Evolutionary conservation across 2,113 vertebrate species (phyloP).

Genomic region (Pogona vitticeps): DNA sequence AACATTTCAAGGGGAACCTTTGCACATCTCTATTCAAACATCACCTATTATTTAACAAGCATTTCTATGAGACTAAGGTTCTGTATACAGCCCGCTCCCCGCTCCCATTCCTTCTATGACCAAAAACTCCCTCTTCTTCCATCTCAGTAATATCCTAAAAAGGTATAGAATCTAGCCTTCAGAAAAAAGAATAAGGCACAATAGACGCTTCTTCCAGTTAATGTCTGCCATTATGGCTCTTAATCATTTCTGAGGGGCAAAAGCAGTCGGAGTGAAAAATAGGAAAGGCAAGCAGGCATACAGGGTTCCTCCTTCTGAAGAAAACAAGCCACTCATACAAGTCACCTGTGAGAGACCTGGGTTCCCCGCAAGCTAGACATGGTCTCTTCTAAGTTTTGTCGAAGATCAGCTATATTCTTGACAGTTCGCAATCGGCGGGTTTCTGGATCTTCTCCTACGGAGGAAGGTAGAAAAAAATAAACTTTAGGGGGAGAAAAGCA

Average conservation of each 20-base stretch:
- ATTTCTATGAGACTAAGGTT: background rate
- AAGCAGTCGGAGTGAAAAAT: background rate
- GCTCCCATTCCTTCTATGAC: background rate
- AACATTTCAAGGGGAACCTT: constrained; percentile 47
- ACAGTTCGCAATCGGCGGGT: constrained; percentile 88
- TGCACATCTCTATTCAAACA: constrained; percentile 37
- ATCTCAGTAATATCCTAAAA: background rate
- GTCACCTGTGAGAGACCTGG: constrained; percentile 90
- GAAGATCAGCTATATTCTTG: constrained; percentile 94
- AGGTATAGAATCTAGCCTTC: background rate
- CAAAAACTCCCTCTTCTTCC: constrained; percentile 9
- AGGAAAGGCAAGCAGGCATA: background rate
- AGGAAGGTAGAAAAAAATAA: background rate
- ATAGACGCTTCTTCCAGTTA: background rate
- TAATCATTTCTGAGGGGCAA: background rate
- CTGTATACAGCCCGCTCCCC: background rate
- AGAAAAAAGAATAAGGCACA: background rate
- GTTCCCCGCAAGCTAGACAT: constrained; percentile 96
- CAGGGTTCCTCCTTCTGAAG: accelerated
- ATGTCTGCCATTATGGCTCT: background rate
- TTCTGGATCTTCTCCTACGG: constrained; percentile 90
- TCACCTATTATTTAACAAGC: constrained; percentile 31
- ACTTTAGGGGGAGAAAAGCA: background rate
- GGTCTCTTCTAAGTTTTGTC: constrained; percentile 95
- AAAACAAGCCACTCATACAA: background rate